Evolutionary conservation across 2,797 vertebrate species (phyloP), one percentile per base, ranked within the genome.

Genomic region (Furcifer pardalis): DNA sequence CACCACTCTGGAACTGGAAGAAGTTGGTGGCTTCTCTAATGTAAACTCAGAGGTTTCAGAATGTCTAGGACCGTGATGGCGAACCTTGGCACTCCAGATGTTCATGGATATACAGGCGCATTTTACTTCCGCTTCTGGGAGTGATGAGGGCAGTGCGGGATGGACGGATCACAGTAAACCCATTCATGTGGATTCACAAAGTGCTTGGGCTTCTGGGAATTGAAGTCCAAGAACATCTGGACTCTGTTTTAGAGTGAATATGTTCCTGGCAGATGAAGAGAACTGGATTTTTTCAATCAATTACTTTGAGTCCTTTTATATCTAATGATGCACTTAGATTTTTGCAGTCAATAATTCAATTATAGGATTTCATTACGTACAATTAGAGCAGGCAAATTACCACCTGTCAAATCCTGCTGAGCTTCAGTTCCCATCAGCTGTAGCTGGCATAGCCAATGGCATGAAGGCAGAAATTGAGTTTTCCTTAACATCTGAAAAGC

Each of bases 331-430:
- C 66, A 56, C 4, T 69, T 76, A 21, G n/a, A 44, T 32, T 76
- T 49, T 84, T 88, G 2, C 69, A 88, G 84, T 77, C 77, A 44
- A 69, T 32, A 46, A 71, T 78, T 27, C 15, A 73, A 19, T 52
- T 74, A 42, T 9, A 40, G 32, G 52, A 40, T 19, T 56, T n/a
- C 37, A 13, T 49, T 68, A 65, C 17, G 32, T 35, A 19, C 30
- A 35, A 15, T 10, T 6, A 21, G 35, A 17, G n/a, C 27, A 37
- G 40, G 42, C 21, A 25, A 71, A 71, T 21, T 40, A 23, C 12
- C 21, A 10, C 12, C 37, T 4, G 25, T 3, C 10, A 71, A 35
- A 71, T 40, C 37, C 27, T 42, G 23, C 13, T 42, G 37, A 71
- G 37, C 4, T 71, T 10, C 40, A 35, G n/a, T 35, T 35, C n/a